A percentile compares a stretch with the other conserved stretches of the same genome.
Conservation (phyloP, 2,113 vertebrate genomes). For the Bubo scandiacus region DNA sequence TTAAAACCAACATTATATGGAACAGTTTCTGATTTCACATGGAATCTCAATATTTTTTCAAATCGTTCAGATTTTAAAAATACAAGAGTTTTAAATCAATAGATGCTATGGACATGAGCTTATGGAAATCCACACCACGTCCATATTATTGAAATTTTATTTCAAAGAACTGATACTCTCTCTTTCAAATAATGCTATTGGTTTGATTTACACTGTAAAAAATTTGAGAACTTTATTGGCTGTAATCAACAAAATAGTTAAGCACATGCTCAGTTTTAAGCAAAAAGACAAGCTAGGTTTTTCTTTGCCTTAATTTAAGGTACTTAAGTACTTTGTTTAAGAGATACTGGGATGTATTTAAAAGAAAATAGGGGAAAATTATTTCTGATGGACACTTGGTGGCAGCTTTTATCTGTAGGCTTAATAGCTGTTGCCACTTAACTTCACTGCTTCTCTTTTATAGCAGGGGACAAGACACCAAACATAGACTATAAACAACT, state of each 20-base stretch:
- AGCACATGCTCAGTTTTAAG: background rate
- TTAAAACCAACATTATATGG: background rate
- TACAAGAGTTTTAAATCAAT: background rate
- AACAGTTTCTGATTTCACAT: background rate
- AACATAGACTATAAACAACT: background rate
- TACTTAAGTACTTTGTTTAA: background rate
- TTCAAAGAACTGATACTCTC: background rate
- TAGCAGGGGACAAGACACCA: background rate
- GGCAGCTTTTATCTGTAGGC: background rate
- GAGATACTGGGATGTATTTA: background rate
- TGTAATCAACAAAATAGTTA: background rate
- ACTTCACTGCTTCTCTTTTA: background rate
- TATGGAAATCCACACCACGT: background rate
- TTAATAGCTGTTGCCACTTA: background rate
- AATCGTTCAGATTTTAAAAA: background rate
- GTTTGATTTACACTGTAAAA: background rate
- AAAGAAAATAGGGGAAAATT: background rate
- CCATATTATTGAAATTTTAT: background rate
- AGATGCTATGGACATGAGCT: background rate
- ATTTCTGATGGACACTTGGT: constrained; percentile 8
- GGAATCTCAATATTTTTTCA: background rate
- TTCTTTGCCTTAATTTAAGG: background rate
- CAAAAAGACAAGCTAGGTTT: background rate
- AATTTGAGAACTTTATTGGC: background rate
- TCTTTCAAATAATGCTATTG: background rate